These are phyloP conservation scores for Drosophila kambysellisi DNA, from an alignment of 2,888 invertebrate species.

Conservation along the genomic window DNA sequence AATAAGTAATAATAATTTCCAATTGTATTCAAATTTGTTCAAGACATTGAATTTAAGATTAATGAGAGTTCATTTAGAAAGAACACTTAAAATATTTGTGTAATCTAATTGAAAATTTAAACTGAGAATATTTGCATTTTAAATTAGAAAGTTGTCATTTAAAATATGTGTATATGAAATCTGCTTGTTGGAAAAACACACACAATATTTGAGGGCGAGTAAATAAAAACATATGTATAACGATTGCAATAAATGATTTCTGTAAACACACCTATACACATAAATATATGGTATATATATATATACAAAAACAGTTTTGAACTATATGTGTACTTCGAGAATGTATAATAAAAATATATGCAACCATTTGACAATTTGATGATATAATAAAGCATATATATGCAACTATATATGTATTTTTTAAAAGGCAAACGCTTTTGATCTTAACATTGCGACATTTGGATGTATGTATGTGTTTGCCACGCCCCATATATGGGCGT, in stretches of 20 bases:
- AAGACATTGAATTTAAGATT: background rate
- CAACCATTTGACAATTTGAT: slow-evolving; percentile 24
- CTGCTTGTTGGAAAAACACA: slow-evolving; percentile 16
- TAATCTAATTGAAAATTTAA: slow-evolving; percentile 4
- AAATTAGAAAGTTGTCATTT: slow-evolving; percentile 34
- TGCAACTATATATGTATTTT: slow-evolving; percentile 20
- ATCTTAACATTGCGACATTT: slow-evolving; percentile 13
- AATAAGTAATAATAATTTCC: slow-evolving; percentile 16
- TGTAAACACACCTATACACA: slow-evolving; percentile 23
- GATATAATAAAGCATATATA: slow-evolving; percentile 39
- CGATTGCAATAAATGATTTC: slow-evolving; percentile 49
- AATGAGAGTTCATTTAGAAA: slow-evolving; percentile 2
- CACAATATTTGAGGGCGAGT: slow-evolving; percentile 17
- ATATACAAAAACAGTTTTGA: slow-evolving; percentile 18
- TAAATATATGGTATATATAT: slow-evolving; percentile 10
- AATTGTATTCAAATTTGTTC: slow-evolving; percentile 13
- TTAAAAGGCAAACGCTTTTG: slow-evolving; percentile 40
- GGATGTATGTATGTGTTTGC: background rate
- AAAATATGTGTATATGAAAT: slow-evolving; percentile 41
- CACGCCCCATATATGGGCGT: slow-evolving; percentile 49
- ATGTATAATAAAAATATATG: slow-evolving; percentile 27
- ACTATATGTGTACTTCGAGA: slow-evolving; percentile 8
- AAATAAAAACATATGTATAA: slow-evolving; percentile 45
- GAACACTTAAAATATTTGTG: background rate
- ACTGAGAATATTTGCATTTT: slow-evolving; percentile 35